A percentile compares a stretch with the other conserved stretches of the same genome.
These are phyloP conservation scores for Camptogramma bilineatum DNA, from an alignment of 2,888 invertebrate genomes.

Conservation along the genomic window DNA sequence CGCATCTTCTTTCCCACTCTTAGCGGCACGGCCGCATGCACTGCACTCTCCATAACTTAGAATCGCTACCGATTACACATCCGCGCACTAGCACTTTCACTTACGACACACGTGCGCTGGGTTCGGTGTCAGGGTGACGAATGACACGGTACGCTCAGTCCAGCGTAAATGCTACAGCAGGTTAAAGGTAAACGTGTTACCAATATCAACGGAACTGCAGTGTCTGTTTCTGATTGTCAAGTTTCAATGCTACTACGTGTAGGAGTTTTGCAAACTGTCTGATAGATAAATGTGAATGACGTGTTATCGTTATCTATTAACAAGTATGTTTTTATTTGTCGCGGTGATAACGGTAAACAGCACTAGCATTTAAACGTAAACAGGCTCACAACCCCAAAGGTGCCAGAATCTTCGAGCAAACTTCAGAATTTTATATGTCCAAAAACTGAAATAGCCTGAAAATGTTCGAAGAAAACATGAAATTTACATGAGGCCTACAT, in stretches of 20 bases:
- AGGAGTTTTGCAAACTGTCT: constrained; percentile 9
- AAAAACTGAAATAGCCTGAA: background rate
- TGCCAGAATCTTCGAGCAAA: background rate
- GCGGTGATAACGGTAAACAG: background rate
- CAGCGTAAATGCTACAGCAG: constrained; percentile 44
- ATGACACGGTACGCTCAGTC: constrained; percentile 54
- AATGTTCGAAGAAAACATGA: constrained; percentile 1
- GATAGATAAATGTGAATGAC: constrained; percentile 29
- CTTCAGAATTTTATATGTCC: background rate
- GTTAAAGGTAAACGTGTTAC: constrained; percentile 42
- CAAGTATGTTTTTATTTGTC: background rate
- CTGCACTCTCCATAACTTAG: constrained; percentile 78
- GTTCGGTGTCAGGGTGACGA: constrained; percentile 58
- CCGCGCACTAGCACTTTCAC: constrained; percentile 63
- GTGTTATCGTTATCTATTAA: constrained; percentile 36
- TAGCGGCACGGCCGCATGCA: constrained; percentile 88
- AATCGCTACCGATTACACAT: constrained; percentile 75
- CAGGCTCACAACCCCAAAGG: background rate
- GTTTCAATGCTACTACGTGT: constrained; percentile 12
- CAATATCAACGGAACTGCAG: constrained; percentile 30
- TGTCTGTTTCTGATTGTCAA: constrained; percentile 42
- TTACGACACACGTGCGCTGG: constrained; percentile 58
- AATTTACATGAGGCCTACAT: constrained; percentile 6
- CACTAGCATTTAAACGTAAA: background rate
- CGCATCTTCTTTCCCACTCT: constrained; percentile 90